Base-by-base conservation (phyloP, 37 sponge, comb jelly and placozoan genomes). In the Ephydatia muelleri region DNA sequence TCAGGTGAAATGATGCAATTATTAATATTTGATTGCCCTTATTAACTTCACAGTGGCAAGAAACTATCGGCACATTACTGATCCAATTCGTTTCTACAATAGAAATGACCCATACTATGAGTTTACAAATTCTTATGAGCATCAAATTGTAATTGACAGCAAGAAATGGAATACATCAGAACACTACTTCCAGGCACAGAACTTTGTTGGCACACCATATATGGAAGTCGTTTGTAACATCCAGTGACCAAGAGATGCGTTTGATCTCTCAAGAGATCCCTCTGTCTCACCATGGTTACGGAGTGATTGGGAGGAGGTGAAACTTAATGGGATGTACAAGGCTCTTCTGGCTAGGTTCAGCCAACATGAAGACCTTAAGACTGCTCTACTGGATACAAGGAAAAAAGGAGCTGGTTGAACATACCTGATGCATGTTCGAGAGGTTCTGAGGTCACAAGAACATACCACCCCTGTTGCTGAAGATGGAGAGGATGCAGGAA, bases 101-200 rank as follows among this genome's bases (percentile, higher is more conserved):
- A 74, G 74, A 76, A n/a, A 65, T 14, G 79, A 88, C 0, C 89
- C 89, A 0, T 88, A 83, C 80, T 88, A 70, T 78, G 89, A 88
- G 72, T 88, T 88, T 43, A 88, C 89, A n/a, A 88, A 88, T 80
- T 88, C 83, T 67, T 32, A 26, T 68, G 48, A 36, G 11, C 39
- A 57, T 34, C 49, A 73, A 38, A n/a, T 83, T 13, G 22, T 11
- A 5, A 67, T 88, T 0, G 73, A 88, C 38, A 80, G 80, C 40
- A 77, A 67, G 28, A 31, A 5, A 14, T 88, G 79, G 83, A n/a
- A 77, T 12, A 88, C 89, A 39, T 29, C 89, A 69, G 89, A 88
- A 49, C 83, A 88, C 72, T 88, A 88, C 75, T 88, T 88, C 72
- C 89, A 88, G n/a, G 77, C 84, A 30, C 89, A 88, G 80, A 88